A percentile compares a stretch with the other conserved stretches of the same genome.
phyloP scores from a whole-genome alignment of 2,888 invertebrate species.

The Volucella inflata region DNA sequence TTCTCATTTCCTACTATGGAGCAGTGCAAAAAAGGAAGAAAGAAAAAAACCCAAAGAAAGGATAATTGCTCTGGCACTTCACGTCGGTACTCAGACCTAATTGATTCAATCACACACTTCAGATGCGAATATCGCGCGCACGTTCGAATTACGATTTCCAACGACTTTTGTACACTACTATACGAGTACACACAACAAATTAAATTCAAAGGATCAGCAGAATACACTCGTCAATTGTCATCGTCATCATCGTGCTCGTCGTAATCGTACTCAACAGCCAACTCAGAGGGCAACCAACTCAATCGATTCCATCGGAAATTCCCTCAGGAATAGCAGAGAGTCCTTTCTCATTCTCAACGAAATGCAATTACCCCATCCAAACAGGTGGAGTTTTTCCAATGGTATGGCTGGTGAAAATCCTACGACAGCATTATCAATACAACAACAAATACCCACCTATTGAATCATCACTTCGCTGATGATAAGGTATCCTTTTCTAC shows the following conservation, averaged over 20 bases:
- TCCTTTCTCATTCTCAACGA: constrained; percentile 26
- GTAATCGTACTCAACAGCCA: not conserved
- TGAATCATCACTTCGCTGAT: constrained; percentile 55
- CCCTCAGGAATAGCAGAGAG: constrained; percentile 38
- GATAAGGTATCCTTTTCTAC: constrained; percentile 54
- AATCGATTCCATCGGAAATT: constrained; percentile 60
- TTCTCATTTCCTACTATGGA: not conserved
- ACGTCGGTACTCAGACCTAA: constrained; percentile 59
- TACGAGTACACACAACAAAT: constrained; percentile 53
- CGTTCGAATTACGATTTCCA: constrained; percentile 33
- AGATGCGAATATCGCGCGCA: constrained; percentile 55
- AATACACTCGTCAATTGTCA: constrained; percentile 71
- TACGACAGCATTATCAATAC: constrained; percentile 26
- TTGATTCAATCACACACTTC: constrained; percentile 74
- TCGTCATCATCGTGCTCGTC: constrained; percentile 16
- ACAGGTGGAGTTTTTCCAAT: not conserved
- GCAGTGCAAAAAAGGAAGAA: not conserved
- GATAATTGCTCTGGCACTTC: constrained; percentile 69
- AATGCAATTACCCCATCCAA: constrained; percentile 71
- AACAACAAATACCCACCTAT: constrained; percentile 16
- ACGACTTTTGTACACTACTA: constrained; percentile 27
- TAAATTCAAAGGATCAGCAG: constrained; percentile 73
- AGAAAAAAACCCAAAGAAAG: constrained; percentile 39
- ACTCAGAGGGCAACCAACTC: constrained; percentile 29
- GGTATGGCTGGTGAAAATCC: constrained; percentile 26